Evolutionary conservation across 2,113 vertebrate genomes (phyloP), one percentile per base, ranked within the genome.

Genomic region (Crotophaga sulcirostris): DNA sequence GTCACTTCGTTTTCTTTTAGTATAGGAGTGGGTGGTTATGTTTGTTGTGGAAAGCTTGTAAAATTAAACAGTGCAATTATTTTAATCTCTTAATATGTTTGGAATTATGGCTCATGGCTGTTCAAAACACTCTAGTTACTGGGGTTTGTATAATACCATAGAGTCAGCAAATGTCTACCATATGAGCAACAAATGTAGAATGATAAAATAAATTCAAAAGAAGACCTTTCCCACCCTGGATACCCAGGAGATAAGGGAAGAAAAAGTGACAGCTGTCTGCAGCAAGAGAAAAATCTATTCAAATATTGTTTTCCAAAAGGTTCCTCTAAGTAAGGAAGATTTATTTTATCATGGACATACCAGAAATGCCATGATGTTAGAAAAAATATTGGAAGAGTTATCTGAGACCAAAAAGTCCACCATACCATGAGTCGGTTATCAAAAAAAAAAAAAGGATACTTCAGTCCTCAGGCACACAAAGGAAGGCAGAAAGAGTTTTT

Each of bases 181-280:
- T 75, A 83, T 95, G 95, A 97, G 60, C 80, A 90, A 75, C 72
- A 95, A 96, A 97, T 44, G 42, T 3, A 73, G 87, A 80, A 92
- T 51, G 80, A 83, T 77, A 94, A 91, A 97, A 94, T 95, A 97
- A 97, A 97, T 97, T 93, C 89, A 90, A 76, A 90, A 89, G 59
- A 68, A 95, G 96, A 96, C 95, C 96, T 97, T 95, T 97, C 83
- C 90, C 95, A 95, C 95, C 76, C 78, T 84, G 70, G 10, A 73
- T 95, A 87, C 80, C 76, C 95, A 88, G 87, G 94, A 96, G 97
- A 97, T 88, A 79, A 45, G n/a, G n/a, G 60, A 67, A 77, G 18
- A 0, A 84, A 95, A 85, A 97, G 47, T 94, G 97, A 97, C 97
- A 98, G 95, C 92, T 97, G 96, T 96, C 94, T 97, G 96, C 95